Percentiles rank a stretch among this genome's conserved stretches.
Conservation (phyloP, 2,797 vertebrate genomes). For the Gambusia yucatana region DNA sequence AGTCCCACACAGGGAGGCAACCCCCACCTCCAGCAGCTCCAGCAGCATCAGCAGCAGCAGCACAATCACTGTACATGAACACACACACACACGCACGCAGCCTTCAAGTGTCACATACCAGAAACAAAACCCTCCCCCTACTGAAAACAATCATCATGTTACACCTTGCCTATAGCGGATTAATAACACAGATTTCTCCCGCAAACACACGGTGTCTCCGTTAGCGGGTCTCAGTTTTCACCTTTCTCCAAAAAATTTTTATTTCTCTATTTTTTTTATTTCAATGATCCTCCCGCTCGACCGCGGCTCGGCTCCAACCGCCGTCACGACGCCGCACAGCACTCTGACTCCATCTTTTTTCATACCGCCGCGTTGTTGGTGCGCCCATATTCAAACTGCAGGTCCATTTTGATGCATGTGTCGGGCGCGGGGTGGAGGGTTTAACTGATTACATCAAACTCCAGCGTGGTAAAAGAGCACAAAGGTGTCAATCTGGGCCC, state of each 20-base stretch:
- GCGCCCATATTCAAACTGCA: conserved; percentile 73
- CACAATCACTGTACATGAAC: conserved; percentile 59
- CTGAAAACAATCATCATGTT: conserved; percentile 38
- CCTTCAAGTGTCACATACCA: conserved; percentile 38
- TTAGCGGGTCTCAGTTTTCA: conserved; percentile 21
- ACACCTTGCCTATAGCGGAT: conserved; percentile 24
- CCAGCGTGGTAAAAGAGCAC: conserved; percentile 82
- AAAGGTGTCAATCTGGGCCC: conserved; percentile 82
- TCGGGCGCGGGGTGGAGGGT: conserved; percentile 79
- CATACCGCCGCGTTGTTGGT: conserved; percentile 77
- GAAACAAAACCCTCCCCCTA: conserved; percentile 34
- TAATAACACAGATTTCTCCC: conserved; percentile 38
- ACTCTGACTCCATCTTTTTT: conserved; percentile 78
- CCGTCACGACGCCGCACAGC: conserved; percentile 44
- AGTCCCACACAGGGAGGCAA: conserved; percentile 76
- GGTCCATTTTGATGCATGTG: conserved; percentile 80
- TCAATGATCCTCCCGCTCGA: conserved; percentile 30
- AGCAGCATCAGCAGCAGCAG: conserved; percentile 38
- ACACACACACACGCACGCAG: conserved; percentile 23
- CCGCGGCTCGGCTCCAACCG: conserved; percentile 21
- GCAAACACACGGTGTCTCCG: conserved; percentile 13
- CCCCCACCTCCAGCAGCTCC: conserved; percentile 65
- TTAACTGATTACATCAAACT: conserved; percentile 85
- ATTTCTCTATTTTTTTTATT: too few relatives aligned
- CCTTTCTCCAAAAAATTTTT: not conserved